phyloP scores from a whole-genome alignment of 2,888 invertebrate genomes.

The Nineta flava region DNA sequence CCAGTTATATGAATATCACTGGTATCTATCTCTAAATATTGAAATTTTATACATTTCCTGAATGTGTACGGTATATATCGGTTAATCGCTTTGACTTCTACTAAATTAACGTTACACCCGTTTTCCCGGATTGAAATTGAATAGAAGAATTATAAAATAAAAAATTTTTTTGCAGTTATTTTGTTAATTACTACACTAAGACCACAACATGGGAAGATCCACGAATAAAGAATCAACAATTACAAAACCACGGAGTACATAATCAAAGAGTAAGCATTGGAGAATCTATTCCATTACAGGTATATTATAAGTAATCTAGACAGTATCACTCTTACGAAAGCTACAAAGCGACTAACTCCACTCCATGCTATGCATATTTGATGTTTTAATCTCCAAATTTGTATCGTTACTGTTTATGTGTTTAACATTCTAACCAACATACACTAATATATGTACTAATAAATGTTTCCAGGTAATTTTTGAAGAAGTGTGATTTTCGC shows the following conservation, averaged over 20 bases:
- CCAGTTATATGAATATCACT: too few relatives aligned
- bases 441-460: too few relatives aligned
- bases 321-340: not conserved
- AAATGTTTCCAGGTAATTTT: too few relatives aligned
- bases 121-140: not conserved
- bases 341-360: slow-evolving; percentile 3
- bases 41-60: too few relatives aligned
- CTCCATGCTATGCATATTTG: not conserved
- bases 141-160: not conserved
- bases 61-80: too few relatives aligned
- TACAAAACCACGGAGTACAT: slow-evolving; percentile 30
- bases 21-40: too few relatives aligned
- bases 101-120: too few relatives aligned
- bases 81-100: not conserved
- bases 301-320: slow-evolving; percentile 21
- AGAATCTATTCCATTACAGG: slow-evolving; percentile 48
- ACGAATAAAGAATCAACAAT: slow-evolving; percentile 34
- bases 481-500: too few relatives aligned
- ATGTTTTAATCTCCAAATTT: too few relatives aligned
- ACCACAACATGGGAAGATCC: slow-evolving; percentile 68
- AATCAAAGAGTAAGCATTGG: slow-evolving; percentile 26
- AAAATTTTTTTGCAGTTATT: slow-evolving; percentile 40
- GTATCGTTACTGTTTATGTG: too few relatives aligned
- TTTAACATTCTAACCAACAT: too few relatives aligned
- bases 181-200: slow-evolving; percentile 55